A percentile compares a stretch with the other conserved stretches of the same genome.
phyloP scores from a whole-genome alignment of 2,888 invertebrate species.

The Lapara coniferarum region DNA sequence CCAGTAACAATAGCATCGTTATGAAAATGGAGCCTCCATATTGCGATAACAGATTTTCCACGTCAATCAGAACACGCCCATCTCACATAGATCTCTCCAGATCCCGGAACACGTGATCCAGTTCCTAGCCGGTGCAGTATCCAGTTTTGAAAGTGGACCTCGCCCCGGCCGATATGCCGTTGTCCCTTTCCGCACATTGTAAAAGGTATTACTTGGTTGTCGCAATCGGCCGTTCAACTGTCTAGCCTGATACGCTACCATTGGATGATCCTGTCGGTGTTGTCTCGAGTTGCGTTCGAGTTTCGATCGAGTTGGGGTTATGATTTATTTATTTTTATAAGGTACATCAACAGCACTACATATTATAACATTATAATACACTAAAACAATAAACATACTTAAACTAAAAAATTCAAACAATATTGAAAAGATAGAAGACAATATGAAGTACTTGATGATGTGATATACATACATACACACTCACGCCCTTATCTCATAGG shows the following conservation, averaged over 20 bases:
- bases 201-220: conserved; percentile 38
- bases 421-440: too few relatives aligned
- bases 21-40: too few relatives aligned
- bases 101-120: conserved; percentile 17
- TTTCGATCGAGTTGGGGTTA: background rate
- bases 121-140: conserved; percentile 30
- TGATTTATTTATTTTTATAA: too few relatives aligned
- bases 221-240: conserved; percentile 60
- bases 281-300: conserved; percentile 32
- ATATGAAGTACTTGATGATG: too few relatives aligned
- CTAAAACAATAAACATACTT: too few relatives aligned
- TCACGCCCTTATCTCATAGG: too few relatives aligned
- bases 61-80: background rate
- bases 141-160: conserved; percentile 36
- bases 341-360: too few relatives aligned
- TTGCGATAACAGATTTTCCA: too few relatives aligned
- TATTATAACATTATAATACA: too few relatives aligned
- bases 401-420: too few relatives aligned
- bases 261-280: conserved; percentile 28
- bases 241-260: conserved; percentile 40
- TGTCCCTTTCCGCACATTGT: conserved; percentile 47
- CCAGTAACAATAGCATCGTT: too few relatives aligned
- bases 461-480: too few relatives aligned
- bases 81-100: conserved; percentile 5
- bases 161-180: conserved; percentile 31